Evolutionary conservation across 30 jellyfish, hydroid and myxozoan species (phyloP).

Genomic region (Haliclystus octoradiatus): DNA sequence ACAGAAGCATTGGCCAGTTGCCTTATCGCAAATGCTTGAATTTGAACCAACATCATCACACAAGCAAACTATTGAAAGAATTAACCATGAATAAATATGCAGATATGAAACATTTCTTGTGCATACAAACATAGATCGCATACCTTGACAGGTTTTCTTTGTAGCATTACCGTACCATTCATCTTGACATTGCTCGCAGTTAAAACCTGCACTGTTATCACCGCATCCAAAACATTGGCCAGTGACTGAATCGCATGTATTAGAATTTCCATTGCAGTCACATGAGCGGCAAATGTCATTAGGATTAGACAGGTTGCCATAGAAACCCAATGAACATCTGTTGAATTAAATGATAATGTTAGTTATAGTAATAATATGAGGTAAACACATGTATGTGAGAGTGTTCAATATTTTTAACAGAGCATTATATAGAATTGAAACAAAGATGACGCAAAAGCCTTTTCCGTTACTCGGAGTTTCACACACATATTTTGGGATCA

Average conservation of each 20-base stretch:
- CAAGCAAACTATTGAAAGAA: constrained; percentile 28
- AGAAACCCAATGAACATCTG: constrained; percentile 48
- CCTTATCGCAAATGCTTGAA: constrained; percentile 36
- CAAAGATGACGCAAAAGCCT: too few species aligned
- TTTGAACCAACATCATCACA: constrained; percentile 49
- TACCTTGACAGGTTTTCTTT: constrained; percentile 56
- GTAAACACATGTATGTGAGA: too few species aligned
- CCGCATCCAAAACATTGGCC: constrained; percentile 58
- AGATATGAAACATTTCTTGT: not conserved
- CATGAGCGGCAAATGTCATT: constrained; percentile 47
- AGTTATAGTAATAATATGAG: too few species aligned
- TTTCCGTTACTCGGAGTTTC: too few species aligned
- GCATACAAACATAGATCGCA: not conserved
- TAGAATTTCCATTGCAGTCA: constrained; percentile 53
- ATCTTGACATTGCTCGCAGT: constrained; percentile 51
- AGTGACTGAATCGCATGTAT: constrained; percentile 36
- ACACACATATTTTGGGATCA: too few species aligned
- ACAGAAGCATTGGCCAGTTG: constrained; percentile 58
- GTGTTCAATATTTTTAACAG: too few species aligned
- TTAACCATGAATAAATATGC: not conserved
- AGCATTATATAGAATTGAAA: too few species aligned
- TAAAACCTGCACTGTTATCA: constrained; percentile 55
- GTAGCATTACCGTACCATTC: constrained; percentile 90
- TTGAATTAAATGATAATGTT: too few species aligned
- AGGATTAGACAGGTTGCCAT: constrained; percentile 42